These are phyloP conservation scores for Hexactinellida sp. DNA, from an alignment of 37 sponge, comb jelly and placozoan genomes.

Conservation along the genomic window DNA sequence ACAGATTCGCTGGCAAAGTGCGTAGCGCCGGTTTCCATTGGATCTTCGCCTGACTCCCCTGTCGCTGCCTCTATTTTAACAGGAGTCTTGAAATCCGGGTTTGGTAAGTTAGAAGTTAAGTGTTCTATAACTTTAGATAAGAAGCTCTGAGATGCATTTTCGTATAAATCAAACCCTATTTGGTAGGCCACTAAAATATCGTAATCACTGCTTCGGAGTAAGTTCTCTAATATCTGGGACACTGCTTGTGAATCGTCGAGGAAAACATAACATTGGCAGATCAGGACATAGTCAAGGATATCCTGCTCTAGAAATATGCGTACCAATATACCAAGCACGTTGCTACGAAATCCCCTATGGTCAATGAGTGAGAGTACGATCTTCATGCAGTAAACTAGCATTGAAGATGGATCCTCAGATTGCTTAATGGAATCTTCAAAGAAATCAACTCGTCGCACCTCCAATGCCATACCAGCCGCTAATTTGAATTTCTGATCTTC, in stretches of 20 bases:
- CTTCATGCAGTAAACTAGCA: slow-evolving; percentile 72
- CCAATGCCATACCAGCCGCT: slow-evolving; percentile 88
- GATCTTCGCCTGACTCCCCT: not conserved
- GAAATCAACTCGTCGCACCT: slow-evolving; percentile 74
- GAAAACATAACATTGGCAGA: slow-evolving; percentile 85
- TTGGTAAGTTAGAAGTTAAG: slow-evolving; percentile 33
- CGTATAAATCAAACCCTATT: slow-evolving; percentile 95
- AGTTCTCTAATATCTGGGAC: slow-evolving; percentile 62
- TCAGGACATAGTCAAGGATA: slow-evolving; percentile 66
- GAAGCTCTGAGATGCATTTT: slow-evolving; percentile 82
- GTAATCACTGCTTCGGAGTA: slow-evolving; percentile 50
- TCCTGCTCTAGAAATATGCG: slow-evolving; percentile 38
- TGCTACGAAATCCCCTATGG: slow-evolving; percentile 49
- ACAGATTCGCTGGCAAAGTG: not conserved
- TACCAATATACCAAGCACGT: slow-evolving; percentile 73
- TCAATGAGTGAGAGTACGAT: slow-evolving; percentile 50
- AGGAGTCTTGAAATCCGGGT: slow-evolving; percentile 15
- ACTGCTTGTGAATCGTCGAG: slow-evolving; percentile 60
- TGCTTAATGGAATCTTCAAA: slow-evolving; percentile 56
- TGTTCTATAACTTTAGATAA: slow-evolving; percentile 39
- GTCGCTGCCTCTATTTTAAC: slow-evolving; percentile 4
- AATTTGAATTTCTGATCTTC: slow-evolving; percentile 69
- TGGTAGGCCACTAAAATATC: slow-evolving; percentile 74
- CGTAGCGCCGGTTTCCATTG: not conserved
- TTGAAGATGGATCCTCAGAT: slow-evolving; percentile 40